Percentiles rank a stretch among this genome's conserved stretches.
These are phyloP conservation scores for Synergus gifuensis DNA, from an alignment of 2,888 invertebrate genomes.

Conservation along the genomic window DNA sequence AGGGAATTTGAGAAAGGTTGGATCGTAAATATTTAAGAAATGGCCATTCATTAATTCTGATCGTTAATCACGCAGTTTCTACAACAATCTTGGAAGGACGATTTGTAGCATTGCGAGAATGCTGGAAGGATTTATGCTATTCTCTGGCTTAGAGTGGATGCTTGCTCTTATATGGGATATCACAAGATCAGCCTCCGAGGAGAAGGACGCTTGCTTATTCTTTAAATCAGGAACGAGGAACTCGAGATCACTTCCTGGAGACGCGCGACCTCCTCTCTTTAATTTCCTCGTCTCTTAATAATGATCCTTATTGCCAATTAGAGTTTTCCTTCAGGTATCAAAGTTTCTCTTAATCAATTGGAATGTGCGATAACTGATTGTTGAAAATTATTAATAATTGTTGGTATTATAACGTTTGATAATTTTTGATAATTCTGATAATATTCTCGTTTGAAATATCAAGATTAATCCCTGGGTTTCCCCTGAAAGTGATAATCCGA, in stretches of 20 bases:
- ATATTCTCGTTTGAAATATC: neutral
- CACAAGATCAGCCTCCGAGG: slow-evolving; percentile 27
- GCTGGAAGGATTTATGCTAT: slow-evolving; percentile 6
- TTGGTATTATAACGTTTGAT: too few species aligned
- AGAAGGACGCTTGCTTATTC: slow-evolving; percentile 36
- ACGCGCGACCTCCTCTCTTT: slow-evolving; percentile 6
- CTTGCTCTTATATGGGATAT: slow-evolving; percentile 26
- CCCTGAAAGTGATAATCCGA: neutral
- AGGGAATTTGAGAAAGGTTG: neutral
- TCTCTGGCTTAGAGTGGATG: slow-evolving; percentile 14
- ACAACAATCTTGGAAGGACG: slow-evolving; percentile 7
- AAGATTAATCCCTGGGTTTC: neutral
- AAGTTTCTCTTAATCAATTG: neutral
- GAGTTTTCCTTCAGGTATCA: slow-evolving; percentile 9
- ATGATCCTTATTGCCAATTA: neutral
- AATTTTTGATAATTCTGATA: neutral
- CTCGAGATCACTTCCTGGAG: slow-evolving; percentile 33
- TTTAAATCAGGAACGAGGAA: slow-evolving; percentile 66
- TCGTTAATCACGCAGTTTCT: slow-evolving; percentile 21
- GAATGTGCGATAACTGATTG: neutral
- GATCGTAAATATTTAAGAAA: neutral
- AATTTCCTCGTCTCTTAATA: neutral
- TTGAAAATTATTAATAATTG: neutral
- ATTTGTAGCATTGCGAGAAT: slow-evolving; percentile 24
- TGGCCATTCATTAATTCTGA: slow-evolving; percentile 10